Base-by-base conservation (phyloP, 2,113 vertebrate genomes). In the Maccullochella peelii region DNA sequence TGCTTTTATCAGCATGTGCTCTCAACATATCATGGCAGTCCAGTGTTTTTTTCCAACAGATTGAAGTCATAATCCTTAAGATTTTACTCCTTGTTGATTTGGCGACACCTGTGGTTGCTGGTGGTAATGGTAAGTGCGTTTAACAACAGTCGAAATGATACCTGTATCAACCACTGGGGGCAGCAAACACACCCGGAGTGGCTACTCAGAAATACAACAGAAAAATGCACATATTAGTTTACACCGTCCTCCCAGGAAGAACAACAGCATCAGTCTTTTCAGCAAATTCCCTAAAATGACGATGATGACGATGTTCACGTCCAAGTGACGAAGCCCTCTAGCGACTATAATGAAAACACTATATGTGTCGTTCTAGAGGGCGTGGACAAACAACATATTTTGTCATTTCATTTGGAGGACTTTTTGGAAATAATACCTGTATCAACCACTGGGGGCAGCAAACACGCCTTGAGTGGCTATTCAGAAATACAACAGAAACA, bases 401-500 rank as follows among this genome's bases (percentile, higher is more conserved):
- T 16, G 14, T 15, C 12, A 2, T 47, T 47, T 47, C 15, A 47
- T 63, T 62, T 23, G 33, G 18, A 21, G 18, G 33, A 62, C 33
- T 65, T n/a, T 38, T 68, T 49, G 2, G 14, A 7, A 73, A 66
- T 8, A 8, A 66, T 66, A 27, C 49, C 16, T 18, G 4, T 12
- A 38, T 38, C 55, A 6, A 27, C 75, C 68, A 73, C 50, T 12
- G 23, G 67, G 68, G 68, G 40, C 75, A 57, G 80, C 54, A 33
- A 30, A 82, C 62, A 30, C 1, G 1, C 0, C 33, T 49, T 25
- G 12, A 36, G 40, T 20, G 4, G 8, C 38, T 21, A 62, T 16
- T 42, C 15, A 27, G 52, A 23, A 59, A 73, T 14, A 61, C 57
- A 50, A 21, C 6, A 33, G 33, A 57, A 47, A 30, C 3, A 15